A percentile compares a stretch with the other conserved stretches of the same genome.
Conservation (phyloP, 2,113 vertebrate species). For the Bubo scandiacus region DNA sequence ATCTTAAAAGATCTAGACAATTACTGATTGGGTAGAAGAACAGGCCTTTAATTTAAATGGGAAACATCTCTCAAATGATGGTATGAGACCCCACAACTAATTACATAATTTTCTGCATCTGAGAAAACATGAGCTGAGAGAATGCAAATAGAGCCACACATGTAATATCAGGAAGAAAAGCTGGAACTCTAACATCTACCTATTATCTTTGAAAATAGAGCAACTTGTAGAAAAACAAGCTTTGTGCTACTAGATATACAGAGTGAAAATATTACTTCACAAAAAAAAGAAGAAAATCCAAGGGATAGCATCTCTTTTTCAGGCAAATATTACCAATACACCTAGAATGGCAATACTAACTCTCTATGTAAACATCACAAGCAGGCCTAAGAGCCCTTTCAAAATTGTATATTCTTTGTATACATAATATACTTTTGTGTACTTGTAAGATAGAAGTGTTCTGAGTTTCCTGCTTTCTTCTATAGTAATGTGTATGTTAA, state of each 20-base stretch:
- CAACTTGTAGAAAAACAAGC: slow-evolving; percentile 32
- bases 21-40: slow-evolving; percentile 82
- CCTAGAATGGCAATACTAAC: background rate
- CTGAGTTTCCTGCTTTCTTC: slow-evolving; percentile 13
- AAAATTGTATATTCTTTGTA: slow-evolving; percentile 38
- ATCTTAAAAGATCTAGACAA: slow-evolving; percentile 79
- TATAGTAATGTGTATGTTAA: background rate
- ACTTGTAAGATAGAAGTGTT: slow-evolving; percentile 37
- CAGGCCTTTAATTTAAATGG: slow-evolving; percentile 83
- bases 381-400: slow-evolving; percentile 31
- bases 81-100: slow-evolving; percentile 85
- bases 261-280: background rate
- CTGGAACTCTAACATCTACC: slow-evolving; percentile 53
- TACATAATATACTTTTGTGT: slow-evolving; percentile 40
- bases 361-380: slow-evolving; percentile 19
- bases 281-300: background rate
- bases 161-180: slow-evolving; percentile 59
- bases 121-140: slow-evolving; percentile 86
- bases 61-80: slow-evolving; percentile 82
- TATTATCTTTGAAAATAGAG: slow-evolving; percentile 61
- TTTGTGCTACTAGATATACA: slow-evolving; percentile 27
- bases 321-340: background rate
- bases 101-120: slow-evolving; percentile 97
- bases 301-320: background rate
- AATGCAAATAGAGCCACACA: slow-evolving; percentile 75